phyloP scores from a whole-genome alignment of 2,113 vertebrate genomes.

The Tinamus guttatus region DNA sequence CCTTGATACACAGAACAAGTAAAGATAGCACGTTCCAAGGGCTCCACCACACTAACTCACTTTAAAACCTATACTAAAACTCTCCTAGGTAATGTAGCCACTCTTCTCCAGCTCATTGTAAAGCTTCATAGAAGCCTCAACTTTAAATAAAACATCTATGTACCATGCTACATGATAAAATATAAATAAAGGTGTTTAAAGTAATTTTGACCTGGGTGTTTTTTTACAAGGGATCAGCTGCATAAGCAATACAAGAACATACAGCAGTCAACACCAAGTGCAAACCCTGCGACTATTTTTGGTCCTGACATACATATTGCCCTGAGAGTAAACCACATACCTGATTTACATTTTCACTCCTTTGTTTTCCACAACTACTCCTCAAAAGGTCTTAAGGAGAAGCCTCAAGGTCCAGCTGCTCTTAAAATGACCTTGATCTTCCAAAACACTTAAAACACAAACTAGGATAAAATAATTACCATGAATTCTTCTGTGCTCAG shows the following conservation, averaged over 20 bases:
- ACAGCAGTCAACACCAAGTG: not conserved
- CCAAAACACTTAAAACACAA: slow-evolving; percentile 57
- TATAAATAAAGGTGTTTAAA: not conserved
- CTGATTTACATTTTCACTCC: slow-evolving; percentile 16
- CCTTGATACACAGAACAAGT: not conserved
- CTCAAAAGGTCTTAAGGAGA: slow-evolving; percentile 25
- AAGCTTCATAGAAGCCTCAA: slow-evolving; percentile 18
- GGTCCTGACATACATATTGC: not conserved
- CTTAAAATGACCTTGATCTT: slow-evolving; percentile 38
- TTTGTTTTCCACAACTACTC: slow-evolving; percentile 40
- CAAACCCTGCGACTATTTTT: not conserved
- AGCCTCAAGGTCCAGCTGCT: slow-evolving; percentile 49
- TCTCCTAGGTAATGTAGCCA: not conserved
- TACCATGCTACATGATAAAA: slow-evolving; percentile 21
- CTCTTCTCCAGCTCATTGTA: not conserved
- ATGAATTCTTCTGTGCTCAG: slow-evolving; percentile 33
- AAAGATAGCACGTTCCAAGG: not conserved
- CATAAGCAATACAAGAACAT: not conserved
- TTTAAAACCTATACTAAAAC: not conserved
- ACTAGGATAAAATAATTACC: slow-evolving; percentile 51
- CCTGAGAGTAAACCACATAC: not conserved
- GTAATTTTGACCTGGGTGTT: not conserved
- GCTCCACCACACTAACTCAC: not conserved
- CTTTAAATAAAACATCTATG: not conserved
- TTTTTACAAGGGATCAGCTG: not conserved